Conservation (phyloP, 2,888 invertebrate species). For the Harpagoxenus sublaevis region DNA sequence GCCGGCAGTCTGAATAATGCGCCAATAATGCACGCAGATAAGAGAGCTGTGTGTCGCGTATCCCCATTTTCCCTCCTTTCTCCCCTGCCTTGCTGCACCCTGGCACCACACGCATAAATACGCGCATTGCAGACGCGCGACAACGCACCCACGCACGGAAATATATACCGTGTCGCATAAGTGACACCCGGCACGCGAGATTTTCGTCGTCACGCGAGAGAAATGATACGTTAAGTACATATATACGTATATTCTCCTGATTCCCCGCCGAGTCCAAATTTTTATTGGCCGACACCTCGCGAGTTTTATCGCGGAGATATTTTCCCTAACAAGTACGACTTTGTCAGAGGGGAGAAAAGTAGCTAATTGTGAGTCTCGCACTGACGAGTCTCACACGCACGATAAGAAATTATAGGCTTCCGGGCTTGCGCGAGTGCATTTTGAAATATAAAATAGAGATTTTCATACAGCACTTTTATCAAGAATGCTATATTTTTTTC, state of each 20-base stretch:
- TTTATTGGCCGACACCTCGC: conserved; percentile 46
- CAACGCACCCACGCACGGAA: conserved; percentile 61
- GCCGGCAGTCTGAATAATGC: conserved; percentile 69
- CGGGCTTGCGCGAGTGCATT: not conserved
- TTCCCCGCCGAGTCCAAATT: conserved; percentile 38
- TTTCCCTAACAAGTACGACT: conserved; percentile 26
- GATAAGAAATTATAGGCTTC: conserved; percentile 34
- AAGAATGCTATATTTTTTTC: not conserved
- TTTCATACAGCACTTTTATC: not conserved
- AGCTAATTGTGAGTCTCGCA: conserved; percentile 34
- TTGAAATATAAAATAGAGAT: not conserved
- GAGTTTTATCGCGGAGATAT: conserved; percentile 45
- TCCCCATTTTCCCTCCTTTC: not conserved
- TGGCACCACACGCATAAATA: conserved; percentile 45
- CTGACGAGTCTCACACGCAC: conserved; percentile 23
- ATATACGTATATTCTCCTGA: not conserved
- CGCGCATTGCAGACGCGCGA: conserved; percentile 18
- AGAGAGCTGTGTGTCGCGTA: conserved; percentile 59
- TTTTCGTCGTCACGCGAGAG: conserved; percentile 42
- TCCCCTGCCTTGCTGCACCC: not conserved
- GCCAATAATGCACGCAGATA: conserved; percentile 72
- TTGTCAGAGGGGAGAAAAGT: conserved; percentile 28
- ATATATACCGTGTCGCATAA: conserved; percentile 55
- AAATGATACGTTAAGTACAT: conserved; percentile 42
- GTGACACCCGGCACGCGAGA: conserved; percentile 55